Conservation (phyloP, 1,140 invertebrate species). For the Bombus polaris region DNA sequence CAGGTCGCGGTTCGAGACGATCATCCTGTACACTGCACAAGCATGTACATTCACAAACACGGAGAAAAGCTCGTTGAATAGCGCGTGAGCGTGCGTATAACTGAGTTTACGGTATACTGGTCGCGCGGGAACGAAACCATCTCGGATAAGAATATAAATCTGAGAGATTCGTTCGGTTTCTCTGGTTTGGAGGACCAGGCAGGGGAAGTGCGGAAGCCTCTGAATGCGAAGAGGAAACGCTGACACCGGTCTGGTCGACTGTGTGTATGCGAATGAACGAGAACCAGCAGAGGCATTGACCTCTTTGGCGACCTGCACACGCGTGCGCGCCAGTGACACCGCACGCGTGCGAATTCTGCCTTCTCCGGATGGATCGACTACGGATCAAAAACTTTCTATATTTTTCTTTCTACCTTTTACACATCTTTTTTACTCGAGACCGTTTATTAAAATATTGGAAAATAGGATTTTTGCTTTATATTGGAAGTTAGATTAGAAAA, state of each 20-base stretch:
- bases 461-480: too few relatives aligned
- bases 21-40: not conserved
- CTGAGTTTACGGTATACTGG: slow-evolving; percentile 29
- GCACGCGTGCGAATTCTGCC: slow-evolving; percentile 16
- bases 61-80: not conserved
- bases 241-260: slow-evolving; percentile 5
- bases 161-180: slow-evolving; percentile 16
- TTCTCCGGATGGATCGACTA: not conserved
- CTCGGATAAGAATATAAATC: not conserved
- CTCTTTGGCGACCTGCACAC: slow-evolving; percentile 66
- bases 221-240: slow-evolving; percentile 30
- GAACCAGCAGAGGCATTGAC: slow-evolving; percentile 74
- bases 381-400: not conserved
- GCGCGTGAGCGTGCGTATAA: not conserved
- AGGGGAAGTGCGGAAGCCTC: slow-evolving; percentile 4
- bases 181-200: not conserved
- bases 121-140: not conserved
- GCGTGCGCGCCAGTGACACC: slow-evolving; percentile 39
- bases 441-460: too few relatives aligned
- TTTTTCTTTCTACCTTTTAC: not conserved
- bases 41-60: too few relatives aligned
- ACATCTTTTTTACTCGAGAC: not conserved
- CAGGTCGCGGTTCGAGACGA: slow-evolving; percentile 4
- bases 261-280: slow-evolving; percentile 61
- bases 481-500: too few relatives aligned